phyloP scores from a whole-genome alignment of 2,113 vertebrate species.

The Ifrita kowaldi region DNA sequence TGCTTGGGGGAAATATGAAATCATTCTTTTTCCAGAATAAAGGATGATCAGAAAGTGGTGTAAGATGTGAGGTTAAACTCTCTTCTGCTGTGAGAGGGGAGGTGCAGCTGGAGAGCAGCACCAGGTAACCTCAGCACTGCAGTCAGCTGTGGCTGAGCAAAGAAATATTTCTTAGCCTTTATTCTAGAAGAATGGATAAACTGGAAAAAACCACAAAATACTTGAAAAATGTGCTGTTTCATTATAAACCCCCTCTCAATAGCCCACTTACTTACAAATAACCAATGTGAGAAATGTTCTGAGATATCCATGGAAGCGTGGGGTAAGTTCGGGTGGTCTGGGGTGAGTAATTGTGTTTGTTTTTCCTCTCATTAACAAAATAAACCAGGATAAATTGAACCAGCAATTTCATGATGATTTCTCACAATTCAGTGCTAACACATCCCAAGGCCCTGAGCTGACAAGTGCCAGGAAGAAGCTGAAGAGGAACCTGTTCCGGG shows the following conservation, averaged over 20 bases:
- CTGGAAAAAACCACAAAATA: neutral
- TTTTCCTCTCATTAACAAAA: neutral
- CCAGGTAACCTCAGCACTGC: neutral
- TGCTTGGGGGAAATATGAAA: neutral
- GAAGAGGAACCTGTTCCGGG: slow-evolving; percentile 71
- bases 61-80: neutral
- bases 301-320: fast-evolving
- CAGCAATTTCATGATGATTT: neutral
- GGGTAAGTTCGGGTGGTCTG: neutral
- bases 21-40: neutral
- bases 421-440: slow-evolving; percentile 42
- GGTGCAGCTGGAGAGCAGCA: neutral
- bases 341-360: neutral
- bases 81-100: neutral
- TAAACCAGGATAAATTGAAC: neutral
- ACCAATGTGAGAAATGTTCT: neutral
- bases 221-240: neutral
- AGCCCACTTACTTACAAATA: neutral
- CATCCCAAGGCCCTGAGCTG: slow-evolving; percentile 57
- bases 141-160: neutral
- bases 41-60: neutral
- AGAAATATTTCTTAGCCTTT: neutral
- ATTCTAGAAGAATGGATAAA: neutral
- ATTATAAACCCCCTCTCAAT: neutral
- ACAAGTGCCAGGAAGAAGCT: slow-evolving; percentile 57